Evolutionary conservation across 1,140 invertebrate genomes (phyloP).

Genomic region (Ditylenchus dipsaci): DNA sequence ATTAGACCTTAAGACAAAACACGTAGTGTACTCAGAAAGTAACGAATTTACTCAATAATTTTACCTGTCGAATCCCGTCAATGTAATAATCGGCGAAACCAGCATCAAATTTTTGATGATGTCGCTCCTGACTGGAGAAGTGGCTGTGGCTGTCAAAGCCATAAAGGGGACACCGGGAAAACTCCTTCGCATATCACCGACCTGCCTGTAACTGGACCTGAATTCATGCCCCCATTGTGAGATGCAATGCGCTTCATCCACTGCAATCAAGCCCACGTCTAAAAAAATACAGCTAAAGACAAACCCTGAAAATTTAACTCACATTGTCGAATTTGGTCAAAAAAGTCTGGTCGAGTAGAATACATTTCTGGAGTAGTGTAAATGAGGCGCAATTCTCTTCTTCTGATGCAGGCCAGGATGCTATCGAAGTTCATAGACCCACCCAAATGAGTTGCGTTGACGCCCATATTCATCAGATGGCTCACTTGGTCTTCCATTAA

Average conservation of each 20-base stretch:
- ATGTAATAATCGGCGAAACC: conserved; percentile 60
- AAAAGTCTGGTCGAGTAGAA: not conserved
- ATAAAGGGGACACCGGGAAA: conserved; percentile 74
- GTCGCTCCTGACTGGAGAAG: conserved; percentile 64
- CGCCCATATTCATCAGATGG: conserved; percentile 61
- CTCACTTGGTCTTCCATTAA: conserved; percentile 24
- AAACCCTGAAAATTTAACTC: not conserved
- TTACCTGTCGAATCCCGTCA: conserved; percentile 58
- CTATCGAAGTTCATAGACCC: not conserved
- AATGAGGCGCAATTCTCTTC: conserved; percentile 14
- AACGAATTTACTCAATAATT: no score
- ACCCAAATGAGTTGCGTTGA: not conserved
- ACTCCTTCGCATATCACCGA: conserved; percentile 64
- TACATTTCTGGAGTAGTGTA: conserved; percentile 33
- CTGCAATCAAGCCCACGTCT: conserved; percentile 63
- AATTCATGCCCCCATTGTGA: conserved; percentile 95
- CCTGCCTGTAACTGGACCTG: conserved; percentile 75
- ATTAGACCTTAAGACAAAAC: not conserved
- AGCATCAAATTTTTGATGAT: conserved; percentile 65
- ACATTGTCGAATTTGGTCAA: conserved; percentile 19
- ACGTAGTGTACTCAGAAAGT: no score
- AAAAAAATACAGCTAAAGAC: conserved; percentile 6
- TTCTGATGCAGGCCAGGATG: conserved; percentile 9
- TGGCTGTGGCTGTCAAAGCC: conserved; percentile 85
- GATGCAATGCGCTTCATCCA: conserved; percentile 77